Evolutionary conservation across 2,888 invertebrate species (phyloP), one percentile per base, ranked within the genome.

Genomic region (Conchocele bisecta): DNA sequence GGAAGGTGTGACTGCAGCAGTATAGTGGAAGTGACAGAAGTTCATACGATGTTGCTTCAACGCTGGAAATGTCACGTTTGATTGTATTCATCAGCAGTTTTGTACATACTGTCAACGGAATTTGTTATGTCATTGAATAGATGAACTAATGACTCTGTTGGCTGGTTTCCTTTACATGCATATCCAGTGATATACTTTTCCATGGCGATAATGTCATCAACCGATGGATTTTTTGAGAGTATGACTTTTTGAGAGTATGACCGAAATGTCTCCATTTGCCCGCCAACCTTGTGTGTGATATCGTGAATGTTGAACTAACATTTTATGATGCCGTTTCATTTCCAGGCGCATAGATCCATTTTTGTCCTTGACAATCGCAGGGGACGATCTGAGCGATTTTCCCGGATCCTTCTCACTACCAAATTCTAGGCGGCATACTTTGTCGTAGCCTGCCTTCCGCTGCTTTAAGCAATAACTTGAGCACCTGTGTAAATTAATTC

Each of bases 241-340:
- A 13, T 48, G 9, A 57, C 69, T 77, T 67, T 76, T 70, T 31
- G 79, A 76, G 11, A 79, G 24, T 26, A 81, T 75, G 0, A 83
- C 20, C 0, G 71, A 74, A n/a, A 82, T 67, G 50, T 83, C 79
- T 17, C 78, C 79, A 79, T 69, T 69, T 29, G 57, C 69, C 20
- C 61, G 13, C 78, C 78, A 71, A 15, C 54, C 77, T 51, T 83
- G 81, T 11, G 79, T 80, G 35, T 80, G 79, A 20, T 29, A 67
- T 50, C 37, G 39, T 1, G 81, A 82, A 56, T 83, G 69, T 35
- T 82, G 82, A 1, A 81, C 79, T 7, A 83, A 15, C 11, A 33
- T 20, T 31, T 81, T 82, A 56, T 82, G 76, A 33, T 82, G 82
- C 20, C 82, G 58, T 42, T 28, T 17, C 81, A 82, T 82, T 72